Evolutionary conservation across 2,797 vertebrate species (phyloP).

Genomic region (Botia almorhae): DNA sequence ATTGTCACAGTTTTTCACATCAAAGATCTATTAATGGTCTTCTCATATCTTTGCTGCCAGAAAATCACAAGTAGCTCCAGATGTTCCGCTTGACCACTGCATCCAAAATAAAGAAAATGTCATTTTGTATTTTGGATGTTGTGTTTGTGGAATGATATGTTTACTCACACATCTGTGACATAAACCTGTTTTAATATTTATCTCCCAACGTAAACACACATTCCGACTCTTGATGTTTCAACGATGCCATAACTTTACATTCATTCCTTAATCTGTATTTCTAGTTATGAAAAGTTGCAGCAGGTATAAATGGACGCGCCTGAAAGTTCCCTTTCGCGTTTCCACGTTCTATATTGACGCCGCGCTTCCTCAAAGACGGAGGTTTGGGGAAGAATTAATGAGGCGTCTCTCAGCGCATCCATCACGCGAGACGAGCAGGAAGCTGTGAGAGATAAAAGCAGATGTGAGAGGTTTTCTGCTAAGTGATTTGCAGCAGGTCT

Average conservation of each 20-base stretch:
- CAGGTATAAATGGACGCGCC: conserved; percentile 38
- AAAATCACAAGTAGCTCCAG: too few species aligned
- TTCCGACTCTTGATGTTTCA: not conserved
- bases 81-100: too few species aligned
- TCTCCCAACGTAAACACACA: not conserved
- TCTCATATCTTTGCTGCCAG: too few species aligned
- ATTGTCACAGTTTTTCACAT: too few species aligned
- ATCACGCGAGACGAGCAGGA: conserved; percentile 47
- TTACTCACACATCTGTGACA: not conserved
- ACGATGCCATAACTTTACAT: conserved; percentile 1
- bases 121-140: too few species aligned
- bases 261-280: not conserved
- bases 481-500: conserved; percentile 49
- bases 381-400: conserved; percentile 59
- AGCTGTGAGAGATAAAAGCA: conserved; percentile 22
- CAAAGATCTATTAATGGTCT: too few species aligned
- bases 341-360: conserved; percentile 57
- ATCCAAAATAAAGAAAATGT: too few species aligned
- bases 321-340: conserved; percentile 47
- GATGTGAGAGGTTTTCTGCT: conserved; percentile 51
- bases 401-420: conserved; percentile 56
- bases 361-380: conserved; percentile 52
- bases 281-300: conserved; percentile 20
- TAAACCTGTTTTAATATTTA: not conserved
- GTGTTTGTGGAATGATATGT: too few species aligned